A percentile compares a stretch with the other conserved stretches of the same genome.
phyloP scores from a whole-genome alignment of 1,140 invertebrate genomes.

The Portunus trituberculatus region DNA sequence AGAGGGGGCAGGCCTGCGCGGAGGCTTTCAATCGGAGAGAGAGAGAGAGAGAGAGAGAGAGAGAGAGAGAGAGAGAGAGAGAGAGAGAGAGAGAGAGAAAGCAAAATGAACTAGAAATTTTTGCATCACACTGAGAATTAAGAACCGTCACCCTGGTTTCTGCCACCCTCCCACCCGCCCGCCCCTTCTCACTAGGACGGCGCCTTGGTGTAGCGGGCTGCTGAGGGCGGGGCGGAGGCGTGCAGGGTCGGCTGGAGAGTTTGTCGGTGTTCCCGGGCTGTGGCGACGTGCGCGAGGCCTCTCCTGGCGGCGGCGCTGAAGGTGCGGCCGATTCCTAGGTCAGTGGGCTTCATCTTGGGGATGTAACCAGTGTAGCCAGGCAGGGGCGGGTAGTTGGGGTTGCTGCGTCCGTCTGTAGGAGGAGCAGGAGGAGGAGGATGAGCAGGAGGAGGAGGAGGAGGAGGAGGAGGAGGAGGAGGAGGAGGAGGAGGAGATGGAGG shows the following conservation, averaged over 20 bases:
- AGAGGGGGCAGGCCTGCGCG: no score
- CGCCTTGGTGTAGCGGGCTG: conserved; percentile 38
- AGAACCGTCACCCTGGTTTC: background rate
- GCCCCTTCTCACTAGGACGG: conserved; percentile 56
- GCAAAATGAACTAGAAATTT: no score
- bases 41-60: no score
- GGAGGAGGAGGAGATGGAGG: no score
- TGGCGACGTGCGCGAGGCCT: conserved; percentile 57
- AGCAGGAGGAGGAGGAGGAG: background rate
- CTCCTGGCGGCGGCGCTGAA: conserved; percentile 72
- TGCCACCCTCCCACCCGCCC: background rate
- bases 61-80: no score
- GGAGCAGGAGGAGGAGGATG: background rate
- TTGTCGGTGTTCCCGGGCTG: conserved; percentile 54
- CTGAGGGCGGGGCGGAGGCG: conserved; percentile 37
- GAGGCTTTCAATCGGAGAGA: no score
- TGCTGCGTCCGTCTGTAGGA: conserved; percentile 65
- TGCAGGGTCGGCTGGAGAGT: conserved; percentile 27
- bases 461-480: background rate
- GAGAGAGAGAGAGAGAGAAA: no score
- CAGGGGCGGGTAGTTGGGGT: conserved; percentile 64
- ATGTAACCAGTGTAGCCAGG: conserved; percentile 76
- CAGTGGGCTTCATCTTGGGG: conserved; percentile 71
- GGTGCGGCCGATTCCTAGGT: conserved; percentile 72
- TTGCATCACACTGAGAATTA: no score